Evolutionary conservation across 1,140 invertebrate species (phyloP).

Genomic region (Metopolophium dirhodum): DNA sequence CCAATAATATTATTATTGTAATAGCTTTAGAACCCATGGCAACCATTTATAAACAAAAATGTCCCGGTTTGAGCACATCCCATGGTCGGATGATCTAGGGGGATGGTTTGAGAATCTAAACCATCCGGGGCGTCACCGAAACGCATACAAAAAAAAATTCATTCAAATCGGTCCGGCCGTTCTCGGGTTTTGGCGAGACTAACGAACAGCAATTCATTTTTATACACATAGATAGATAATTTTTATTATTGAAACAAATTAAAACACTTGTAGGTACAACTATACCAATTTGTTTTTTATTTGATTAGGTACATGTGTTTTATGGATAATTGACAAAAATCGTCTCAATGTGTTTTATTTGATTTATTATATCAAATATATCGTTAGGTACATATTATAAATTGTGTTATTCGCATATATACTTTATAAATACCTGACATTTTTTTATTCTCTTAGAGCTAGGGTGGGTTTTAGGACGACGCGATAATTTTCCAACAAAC

Average conservation of each 20-base stretch:
- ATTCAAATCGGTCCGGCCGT: no score
- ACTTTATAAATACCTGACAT: neutral
- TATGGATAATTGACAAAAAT: conserved; percentile 13
- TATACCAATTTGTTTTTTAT: neutral
- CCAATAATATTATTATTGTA: no score
- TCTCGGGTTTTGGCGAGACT: no score
- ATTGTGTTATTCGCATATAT: neutral
- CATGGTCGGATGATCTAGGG: no score
- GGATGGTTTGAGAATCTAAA: no score
- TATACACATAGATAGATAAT: no score
- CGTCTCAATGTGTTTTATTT: neutral
- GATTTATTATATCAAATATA: neutral
- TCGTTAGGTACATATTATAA: neutral
- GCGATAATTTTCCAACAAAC: neutral
- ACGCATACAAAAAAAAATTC: no score
- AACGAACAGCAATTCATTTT: no score
- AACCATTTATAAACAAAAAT: no score
- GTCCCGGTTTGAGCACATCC: no score
- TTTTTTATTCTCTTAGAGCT: neutral
- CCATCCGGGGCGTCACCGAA: no score
- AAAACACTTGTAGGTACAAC: neutral
- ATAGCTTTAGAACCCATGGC: no score
- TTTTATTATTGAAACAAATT: neutral
- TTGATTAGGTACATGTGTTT: neutral
- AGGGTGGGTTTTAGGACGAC: neutral